phyloP scores from a whole-genome alignment of 2,797 vertebrate genomes.

The Prionace glauca region DNA sequence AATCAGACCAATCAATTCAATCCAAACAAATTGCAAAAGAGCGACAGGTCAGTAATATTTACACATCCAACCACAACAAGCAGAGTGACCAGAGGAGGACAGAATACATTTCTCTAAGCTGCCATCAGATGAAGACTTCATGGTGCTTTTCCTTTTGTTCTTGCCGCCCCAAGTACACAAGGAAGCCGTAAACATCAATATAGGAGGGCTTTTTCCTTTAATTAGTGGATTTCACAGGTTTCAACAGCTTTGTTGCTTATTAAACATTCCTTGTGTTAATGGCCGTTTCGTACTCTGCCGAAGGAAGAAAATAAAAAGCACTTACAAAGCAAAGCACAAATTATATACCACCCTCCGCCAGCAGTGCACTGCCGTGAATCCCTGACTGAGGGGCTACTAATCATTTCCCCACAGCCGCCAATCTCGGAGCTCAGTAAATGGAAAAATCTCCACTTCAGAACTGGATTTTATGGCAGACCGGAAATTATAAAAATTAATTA shows the following conservation, averaged over 20 bases:
- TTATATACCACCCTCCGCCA: not conserved
- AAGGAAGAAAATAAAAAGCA: constrained; percentile 11
- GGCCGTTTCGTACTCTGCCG: no score
- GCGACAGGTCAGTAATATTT: not conserved
- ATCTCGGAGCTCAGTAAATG: not conserved
- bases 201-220: constrained; percentile 21
- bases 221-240: constrained; percentile 9
- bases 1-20: no score
- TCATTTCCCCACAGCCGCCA: not conserved
- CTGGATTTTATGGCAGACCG: not conserved
- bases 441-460: constrained; percentile 10
- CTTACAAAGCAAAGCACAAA: not conserved
- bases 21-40: not conserved
- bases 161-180: not conserved
- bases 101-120: not conserved
- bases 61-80: not conserved
- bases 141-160: not conserved
- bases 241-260: constrained; percentile 31
- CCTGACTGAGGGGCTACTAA: not conserved
- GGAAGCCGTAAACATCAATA: constrained; percentile 33
- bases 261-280: constrained; percentile 33
- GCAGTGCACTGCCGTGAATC: not conserved
- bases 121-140: not conserved
- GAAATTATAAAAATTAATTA: constrained; percentile 38
- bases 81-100: not conserved